Evolutionary conservation across 1,140 invertebrate genomes (phyloP).

Genomic region (Steinernema feltiae): DNA sequence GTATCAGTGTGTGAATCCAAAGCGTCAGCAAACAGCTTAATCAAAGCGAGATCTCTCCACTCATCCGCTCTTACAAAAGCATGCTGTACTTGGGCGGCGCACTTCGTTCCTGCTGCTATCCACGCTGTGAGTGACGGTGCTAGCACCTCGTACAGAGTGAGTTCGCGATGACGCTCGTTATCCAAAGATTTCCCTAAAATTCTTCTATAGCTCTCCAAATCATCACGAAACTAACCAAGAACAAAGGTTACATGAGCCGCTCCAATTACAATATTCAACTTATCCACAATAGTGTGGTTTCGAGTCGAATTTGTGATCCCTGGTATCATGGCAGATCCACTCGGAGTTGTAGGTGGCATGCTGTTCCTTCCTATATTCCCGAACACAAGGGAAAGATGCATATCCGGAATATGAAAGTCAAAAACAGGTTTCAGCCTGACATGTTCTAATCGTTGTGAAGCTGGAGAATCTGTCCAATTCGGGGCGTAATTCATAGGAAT

Average conservation of each 20-base stretch:
- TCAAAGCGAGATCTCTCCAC: slow-evolving; percentile 41
- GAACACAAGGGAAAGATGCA: not conserved
- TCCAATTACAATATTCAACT: slow-evolving; percentile 24
- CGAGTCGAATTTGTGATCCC: not conserved
- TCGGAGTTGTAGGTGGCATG: not conserved
- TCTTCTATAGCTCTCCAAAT: not conserved
- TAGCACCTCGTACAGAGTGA: slow-evolving; percentile 44
- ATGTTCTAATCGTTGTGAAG: slow-evolving; percentile 11
- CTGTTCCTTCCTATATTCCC: not conserved
- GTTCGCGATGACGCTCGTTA: slow-evolving; percentile 25
- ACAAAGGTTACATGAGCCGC: slow-evolving; percentile 25
- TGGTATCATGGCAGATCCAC: too few relatives aligned
- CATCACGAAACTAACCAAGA: slow-evolving; percentile 19
- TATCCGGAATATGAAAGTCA: slow-evolving; percentile 37
- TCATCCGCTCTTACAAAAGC: slow-evolving; percentile 19
- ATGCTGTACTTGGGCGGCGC: slow-evolving; percentile 20
- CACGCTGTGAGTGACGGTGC: slow-evolving; percentile 38
- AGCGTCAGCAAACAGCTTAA: slow-evolving; percentile 46
- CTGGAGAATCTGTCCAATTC: slow-evolving; percentile 37
- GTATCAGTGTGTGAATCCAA: slow-evolving; percentile 43
- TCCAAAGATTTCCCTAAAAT: slow-evolving; percentile 25
- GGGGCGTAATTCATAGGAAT: slow-evolving; percentile 33
- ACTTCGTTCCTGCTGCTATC: slow-evolving; percentile 32
- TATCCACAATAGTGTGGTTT: not conserved
- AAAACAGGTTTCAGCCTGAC: slow-evolving; percentile 30